A percentile compares a stretch with the other conserved stretches of the same genome.
These are phyloP conservation scores for Apogon talboti DNA, from an alignment of 2,797 vertebrate species.

Conservation along the genomic window DNA sequence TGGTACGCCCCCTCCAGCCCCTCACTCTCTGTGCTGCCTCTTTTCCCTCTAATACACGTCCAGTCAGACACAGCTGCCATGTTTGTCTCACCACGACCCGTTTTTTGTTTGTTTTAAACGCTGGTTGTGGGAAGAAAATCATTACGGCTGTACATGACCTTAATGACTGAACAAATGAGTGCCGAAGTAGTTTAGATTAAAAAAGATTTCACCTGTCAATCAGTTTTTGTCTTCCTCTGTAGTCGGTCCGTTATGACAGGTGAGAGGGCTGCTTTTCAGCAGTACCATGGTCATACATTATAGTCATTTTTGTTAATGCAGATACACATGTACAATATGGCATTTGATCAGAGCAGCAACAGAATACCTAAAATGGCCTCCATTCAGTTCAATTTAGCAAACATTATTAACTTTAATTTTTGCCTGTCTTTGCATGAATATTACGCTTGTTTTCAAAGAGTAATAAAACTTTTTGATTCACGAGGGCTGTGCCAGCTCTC, in stretches of 20 bases:
- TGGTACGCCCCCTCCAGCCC: slow-evolving; percentile 31
- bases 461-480: slow-evolving; percentile 30
- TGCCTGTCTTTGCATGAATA: neutral
- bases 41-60: slow-evolving; percentile 17
- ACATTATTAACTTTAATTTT: neutral
- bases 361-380: too few relatives aligned
- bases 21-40: slow-evolving; percentile 21
- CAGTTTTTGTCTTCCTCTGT: neutral
- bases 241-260: neutral
- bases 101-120: slow-evolving; percentile 8
- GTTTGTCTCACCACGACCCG: slow-evolving; percentile 31
- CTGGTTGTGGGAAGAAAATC: slow-evolving; percentile 11
- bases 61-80: slow-evolving; percentile 18
- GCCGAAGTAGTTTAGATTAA: neutral
- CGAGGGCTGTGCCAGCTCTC: slow-evolving; percentile 7
- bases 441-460: neutral
- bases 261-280: slow-evolving; percentile 1
- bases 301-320: too few relatives aligned
- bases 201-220: too few relatives aligned
- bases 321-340: too few relatives aligned
- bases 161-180: neutral
- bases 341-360: too few relatives aligned
- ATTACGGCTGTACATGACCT: neutral
- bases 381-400: too few relatives aligned
- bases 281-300: too few relatives aligned